Conservation (phyloP, 1,140 invertebrate genomes). For the Drosophila mayri region DNA sequence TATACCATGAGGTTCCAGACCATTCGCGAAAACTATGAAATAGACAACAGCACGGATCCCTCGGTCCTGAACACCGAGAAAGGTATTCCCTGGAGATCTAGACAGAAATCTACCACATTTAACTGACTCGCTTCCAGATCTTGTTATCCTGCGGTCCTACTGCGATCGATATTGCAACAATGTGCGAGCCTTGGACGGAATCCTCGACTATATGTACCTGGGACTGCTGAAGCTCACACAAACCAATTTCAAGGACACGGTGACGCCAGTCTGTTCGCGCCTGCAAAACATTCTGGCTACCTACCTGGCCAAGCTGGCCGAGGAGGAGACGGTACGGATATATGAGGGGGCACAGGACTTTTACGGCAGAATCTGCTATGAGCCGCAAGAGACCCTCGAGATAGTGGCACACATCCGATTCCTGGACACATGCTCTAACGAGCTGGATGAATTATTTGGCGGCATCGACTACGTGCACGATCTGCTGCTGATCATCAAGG, state of each 20-base stretch:
- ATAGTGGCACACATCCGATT: constrained; percentile 90
- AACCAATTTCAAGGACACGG: constrained; percentile 89
- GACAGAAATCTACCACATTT: neutral
- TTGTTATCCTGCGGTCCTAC: constrained; percentile 87
- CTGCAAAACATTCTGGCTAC: constrained; percentile 88
- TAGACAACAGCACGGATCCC: constrained; percentile 88
- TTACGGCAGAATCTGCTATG: constrained; percentile 87
- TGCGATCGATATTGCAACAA: constrained; percentile 88
- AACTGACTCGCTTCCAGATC: constrained; percentile 68
- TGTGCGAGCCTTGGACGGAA: constrained; percentile 87
- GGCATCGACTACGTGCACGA: constrained; percentile 90
- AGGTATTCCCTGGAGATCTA: constrained; percentile 30
- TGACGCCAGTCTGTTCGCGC: constrained; percentile 88
- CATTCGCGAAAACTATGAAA: constrained; percentile 89
- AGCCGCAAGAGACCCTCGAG: constrained; percentile 88
- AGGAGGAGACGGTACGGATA: constrained; percentile 87
- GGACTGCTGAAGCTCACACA: constrained; percentile 90
- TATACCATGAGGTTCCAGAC: constrained; percentile 89
- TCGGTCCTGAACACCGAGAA: constrained; percentile 86
- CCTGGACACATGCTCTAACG: constrained; percentile 87
- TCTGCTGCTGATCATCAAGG: constrained; percentile 90
- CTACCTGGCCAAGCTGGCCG: constrained; percentile 87
- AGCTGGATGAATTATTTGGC: constrained; percentile 88
- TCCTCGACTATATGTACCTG: constrained; percentile 87
- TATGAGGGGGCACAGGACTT: constrained; percentile 87